Evolutionary conservation across 2,888 invertebrate species (phyloP).

Genomic region (Adelphocoris suturalis): DNA sequence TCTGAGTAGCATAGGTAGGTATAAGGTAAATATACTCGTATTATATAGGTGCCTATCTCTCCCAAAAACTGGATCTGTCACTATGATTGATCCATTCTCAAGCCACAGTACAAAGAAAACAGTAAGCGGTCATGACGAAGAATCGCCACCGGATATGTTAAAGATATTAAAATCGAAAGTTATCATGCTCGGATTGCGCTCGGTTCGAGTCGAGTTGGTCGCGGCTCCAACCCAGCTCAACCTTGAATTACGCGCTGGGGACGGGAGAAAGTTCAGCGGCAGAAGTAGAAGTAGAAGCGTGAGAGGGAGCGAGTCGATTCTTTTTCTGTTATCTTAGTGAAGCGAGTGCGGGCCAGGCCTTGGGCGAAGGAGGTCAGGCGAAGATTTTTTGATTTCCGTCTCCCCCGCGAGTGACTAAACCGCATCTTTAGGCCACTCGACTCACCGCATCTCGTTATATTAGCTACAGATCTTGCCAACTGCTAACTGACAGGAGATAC

Average conservation of each 20-base stretch:
- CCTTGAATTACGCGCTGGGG: constrained; percentile 56
- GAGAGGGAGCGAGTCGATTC: not conserved
- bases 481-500: too few relatives aligned
- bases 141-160: not conserved
- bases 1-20: too few relatives aligned
- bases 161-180: constrained; percentile 45
- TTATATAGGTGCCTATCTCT: too few relatives aligned
- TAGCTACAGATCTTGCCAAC: too few relatives aligned
- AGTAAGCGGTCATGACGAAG: not conserved
- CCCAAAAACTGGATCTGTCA: too few relatives aligned
- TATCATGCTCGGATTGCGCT: constrained; percentile 16
- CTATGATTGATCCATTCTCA: too few relatives aligned
- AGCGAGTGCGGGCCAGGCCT: not conserved
- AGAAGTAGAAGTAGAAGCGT: not conserved
- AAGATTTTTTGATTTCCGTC: constrained; percentile 11
- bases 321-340: not conserved
- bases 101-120: too few relatives aligned
- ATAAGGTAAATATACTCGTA: too few relatives aligned
- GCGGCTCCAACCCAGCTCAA: not conserved
- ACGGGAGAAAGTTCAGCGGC: constrained; percentile 43
- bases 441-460: not conserved
- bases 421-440: not conserved
- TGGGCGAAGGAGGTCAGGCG: constrained; percentile 26
- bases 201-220: not conserved
- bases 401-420: not conserved